These are phyloP conservation scores for Gobio gobio DNA, from an alignment of 2,113 vertebrate genomes.

Conservation along the genomic window DNA sequence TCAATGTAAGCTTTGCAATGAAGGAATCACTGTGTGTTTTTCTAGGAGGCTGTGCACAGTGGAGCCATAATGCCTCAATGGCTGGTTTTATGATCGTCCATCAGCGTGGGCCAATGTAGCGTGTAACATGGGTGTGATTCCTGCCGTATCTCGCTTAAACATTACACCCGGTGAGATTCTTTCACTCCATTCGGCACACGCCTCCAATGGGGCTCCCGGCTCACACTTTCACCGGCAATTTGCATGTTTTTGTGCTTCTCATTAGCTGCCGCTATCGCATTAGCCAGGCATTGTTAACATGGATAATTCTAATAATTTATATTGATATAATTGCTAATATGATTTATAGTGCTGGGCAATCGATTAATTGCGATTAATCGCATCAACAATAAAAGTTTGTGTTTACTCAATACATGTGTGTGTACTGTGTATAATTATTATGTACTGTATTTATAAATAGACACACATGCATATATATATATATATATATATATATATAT, in stretches of 20 bases:
- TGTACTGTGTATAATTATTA: too few species aligned
- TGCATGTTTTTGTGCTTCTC: conserved; percentile 31
- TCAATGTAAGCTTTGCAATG: conserved; percentile 13
- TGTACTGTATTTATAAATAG: too few species aligned
- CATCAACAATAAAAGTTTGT: too few species aligned
- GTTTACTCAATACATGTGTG: too few species aligned
- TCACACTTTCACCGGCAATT: conserved; percentile 21
- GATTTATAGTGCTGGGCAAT: too few species aligned
- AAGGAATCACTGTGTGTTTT: conserved; percentile 23
- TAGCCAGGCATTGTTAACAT: not conserved
- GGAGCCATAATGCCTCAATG: conserved; percentile 45
- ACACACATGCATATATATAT: too few species aligned
- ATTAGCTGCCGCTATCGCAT: not conserved
- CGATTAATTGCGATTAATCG: too few species aligned
- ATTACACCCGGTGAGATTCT: conserved; percentile 11
- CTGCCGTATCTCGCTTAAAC: conserved; percentile 46
- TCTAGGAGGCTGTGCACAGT: not conserved
- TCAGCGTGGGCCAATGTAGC: conserved; percentile 52
- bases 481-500: too few species aligned
- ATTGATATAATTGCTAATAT: too few species aligned
- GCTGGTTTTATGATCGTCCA: conserved; percentile 40
- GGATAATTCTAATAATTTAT: too few species aligned
- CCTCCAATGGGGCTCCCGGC: conserved; percentile 1
- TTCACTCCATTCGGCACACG: not conserved
- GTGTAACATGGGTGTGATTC: conserved; percentile 53